phyloP scores from a whole-genome alignment of 2,888 invertebrate genomes.

The Eugnorisma glareosa region DNA sequence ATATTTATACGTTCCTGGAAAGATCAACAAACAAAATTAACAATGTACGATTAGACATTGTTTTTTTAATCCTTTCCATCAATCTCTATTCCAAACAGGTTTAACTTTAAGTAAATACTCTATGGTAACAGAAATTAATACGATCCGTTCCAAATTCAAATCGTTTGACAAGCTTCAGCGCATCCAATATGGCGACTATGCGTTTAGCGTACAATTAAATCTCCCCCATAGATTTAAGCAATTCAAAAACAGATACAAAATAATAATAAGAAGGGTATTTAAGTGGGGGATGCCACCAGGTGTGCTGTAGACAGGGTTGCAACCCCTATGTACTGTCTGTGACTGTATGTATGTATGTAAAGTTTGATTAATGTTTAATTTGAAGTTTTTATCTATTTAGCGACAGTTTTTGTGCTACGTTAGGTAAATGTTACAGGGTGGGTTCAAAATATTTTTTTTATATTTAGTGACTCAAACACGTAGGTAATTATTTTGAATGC shows the following conservation, averaged over 20 bases:
- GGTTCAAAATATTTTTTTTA: background rate
- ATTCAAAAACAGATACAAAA: conserved; percentile 90
- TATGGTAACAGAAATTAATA: conserved; percentile 60
- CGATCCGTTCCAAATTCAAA: conserved; percentile 72
- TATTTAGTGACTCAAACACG: background rate
- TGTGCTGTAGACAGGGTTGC: conserved; percentile 82
- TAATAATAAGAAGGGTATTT: conserved; percentile 87
- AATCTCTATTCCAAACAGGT: conserved; percentile 54
- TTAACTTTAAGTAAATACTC: conserved; percentile 62
- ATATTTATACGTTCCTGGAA: conserved; percentile 6
- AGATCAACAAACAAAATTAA: conserved; percentile 3
- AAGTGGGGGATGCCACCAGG: conserved; percentile 86
- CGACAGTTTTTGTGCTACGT: conserved; percentile 53
- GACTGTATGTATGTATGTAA: conserved; percentile 67
- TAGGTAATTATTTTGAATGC: background rate
- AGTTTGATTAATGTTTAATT: conserved; percentile 81
- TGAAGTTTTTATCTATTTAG: conserved; percentile 66
- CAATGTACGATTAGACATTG: background rate
- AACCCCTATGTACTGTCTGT: conserved; percentile 83
- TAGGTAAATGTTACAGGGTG: conserved; percentile 34
- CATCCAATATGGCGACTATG: conserved; percentile 83
- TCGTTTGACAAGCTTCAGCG: conserved; percentile 77
- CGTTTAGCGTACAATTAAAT: conserved; percentile 88
- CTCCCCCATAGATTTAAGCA: conserved; percentile 86
- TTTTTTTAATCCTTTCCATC: conserved; percentile 39